These are phyloP conservation scores for Enoplosus armatus DNA, from an alignment of 2,797 vertebrate genomes.

Conservation along the genomic window DNA sequence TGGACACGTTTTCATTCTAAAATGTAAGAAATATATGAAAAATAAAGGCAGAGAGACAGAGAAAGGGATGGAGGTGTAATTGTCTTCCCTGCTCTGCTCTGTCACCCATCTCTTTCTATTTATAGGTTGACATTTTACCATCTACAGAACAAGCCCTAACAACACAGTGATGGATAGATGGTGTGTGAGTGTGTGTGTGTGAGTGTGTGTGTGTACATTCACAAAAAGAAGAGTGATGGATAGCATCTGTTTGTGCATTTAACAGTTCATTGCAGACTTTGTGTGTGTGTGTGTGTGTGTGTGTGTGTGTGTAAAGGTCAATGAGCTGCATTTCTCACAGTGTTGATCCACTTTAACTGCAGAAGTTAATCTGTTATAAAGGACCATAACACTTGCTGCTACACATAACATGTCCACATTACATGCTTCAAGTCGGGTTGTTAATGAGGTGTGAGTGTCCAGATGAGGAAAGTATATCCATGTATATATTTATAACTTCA, in stretches of 20 bases:
- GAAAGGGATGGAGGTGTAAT: slow-evolving; percentile 4
- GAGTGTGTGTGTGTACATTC: slow-evolving; percentile 4
- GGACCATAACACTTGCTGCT: background rate
- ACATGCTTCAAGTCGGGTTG: background rate
- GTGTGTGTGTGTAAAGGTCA: slow-evolving; percentile 12
- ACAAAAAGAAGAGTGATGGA: slow-evolving; percentile 23
- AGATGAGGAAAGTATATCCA: background rate
- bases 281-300: background rate
- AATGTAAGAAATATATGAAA: background rate
- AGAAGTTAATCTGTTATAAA: background rate
- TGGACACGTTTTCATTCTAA: background rate
- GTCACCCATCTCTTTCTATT: slow-evolving; percentile 52
- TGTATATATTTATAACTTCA: too few species aligned
- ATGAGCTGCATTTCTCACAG: slow-evolving; percentile 9
- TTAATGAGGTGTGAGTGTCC: background rate
- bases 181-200: slow-evolving; percentile 13
- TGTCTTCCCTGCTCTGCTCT: slow-evolving; percentile 21
- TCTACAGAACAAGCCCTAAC: slow-evolving; percentile 30
- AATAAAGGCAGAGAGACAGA: background rate
- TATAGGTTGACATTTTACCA: slow-evolving; percentile 58
- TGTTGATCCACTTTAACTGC: slow-evolving; percentile 31
- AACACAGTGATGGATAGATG: slow-evolving; percentile 33
- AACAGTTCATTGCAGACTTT: slow-evolving; percentile 23
- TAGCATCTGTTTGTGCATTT: slow-evolving; percentile 24
- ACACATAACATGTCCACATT: background rate